phyloP scores from a whole-genome alignment of 2,888 invertebrate species.

The Aricia artaxerxes region DNA sequence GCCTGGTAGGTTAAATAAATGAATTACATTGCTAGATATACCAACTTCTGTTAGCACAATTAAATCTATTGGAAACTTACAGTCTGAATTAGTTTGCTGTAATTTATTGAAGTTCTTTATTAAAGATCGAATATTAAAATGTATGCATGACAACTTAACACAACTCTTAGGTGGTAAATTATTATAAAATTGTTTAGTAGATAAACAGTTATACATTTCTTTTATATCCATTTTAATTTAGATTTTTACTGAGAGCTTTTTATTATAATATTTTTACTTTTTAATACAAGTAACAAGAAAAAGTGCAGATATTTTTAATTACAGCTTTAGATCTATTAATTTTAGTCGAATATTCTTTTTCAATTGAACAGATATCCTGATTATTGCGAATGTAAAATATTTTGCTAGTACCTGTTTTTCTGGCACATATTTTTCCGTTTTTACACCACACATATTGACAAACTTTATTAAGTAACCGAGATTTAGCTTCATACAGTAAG shows the following conservation, averaged over 20 bases:
- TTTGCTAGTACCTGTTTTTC: neutral
- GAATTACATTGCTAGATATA: neutral
- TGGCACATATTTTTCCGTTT: neutral
- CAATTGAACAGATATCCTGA: neutral
- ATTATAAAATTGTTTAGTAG: slow-evolving; percentile 15
- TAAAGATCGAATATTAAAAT: slow-evolving; percentile 18
- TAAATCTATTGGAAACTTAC: slow-evolving; percentile 18
- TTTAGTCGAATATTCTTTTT: neutral
- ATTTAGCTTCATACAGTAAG: too few species aligned
- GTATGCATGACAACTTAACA: neutral
- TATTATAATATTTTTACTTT: too few species aligned
- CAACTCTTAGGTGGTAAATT: slow-evolving; percentile 1
- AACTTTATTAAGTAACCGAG: neutral
- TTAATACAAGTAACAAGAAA: too few species aligned
- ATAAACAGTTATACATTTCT: neutral
- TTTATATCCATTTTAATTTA: neutral
- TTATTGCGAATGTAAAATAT: neutral
- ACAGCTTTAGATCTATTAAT: too few species aligned
- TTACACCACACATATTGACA: slow-evolving; percentile 2
- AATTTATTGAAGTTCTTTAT: slow-evolving; percentile 16
- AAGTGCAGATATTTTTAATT: too few species aligned
- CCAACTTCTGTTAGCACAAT: slow-evolving; percentile 28
- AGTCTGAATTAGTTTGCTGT: neutral
- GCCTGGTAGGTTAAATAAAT: slow-evolving; percentile 30
- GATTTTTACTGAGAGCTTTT: too few species aligned